These are phyloP conservation scores for Andrena flavipes DNA, from an alignment of 2,888 invertebrate genomes.

Conservation along the genomic window DNA sequence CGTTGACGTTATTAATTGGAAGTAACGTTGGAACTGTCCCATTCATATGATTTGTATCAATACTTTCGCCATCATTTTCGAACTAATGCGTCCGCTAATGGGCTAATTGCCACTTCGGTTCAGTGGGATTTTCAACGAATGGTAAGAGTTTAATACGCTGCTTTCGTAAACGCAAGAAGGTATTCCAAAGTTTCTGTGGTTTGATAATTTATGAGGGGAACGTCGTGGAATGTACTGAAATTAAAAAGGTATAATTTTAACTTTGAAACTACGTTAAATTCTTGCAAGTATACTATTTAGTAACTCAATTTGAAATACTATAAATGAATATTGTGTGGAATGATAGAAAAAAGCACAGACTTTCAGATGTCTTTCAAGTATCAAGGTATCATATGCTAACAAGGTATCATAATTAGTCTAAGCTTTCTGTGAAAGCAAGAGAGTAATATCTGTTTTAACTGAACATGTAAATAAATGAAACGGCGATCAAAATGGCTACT, in stretches of 20 bases:
- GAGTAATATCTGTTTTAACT: background rate
- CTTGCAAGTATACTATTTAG: no score
- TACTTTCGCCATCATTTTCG: background rate
- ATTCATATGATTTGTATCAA: constrained; percentile 5
- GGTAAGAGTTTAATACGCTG: background rate
- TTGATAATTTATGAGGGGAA: no score
- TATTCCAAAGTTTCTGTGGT: background rate
- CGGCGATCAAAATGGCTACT: background rate
- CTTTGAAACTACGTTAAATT: no score
- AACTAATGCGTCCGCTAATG: background rate
- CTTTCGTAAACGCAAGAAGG: background rate
- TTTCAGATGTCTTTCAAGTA: no score
- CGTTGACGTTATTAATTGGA: constrained; percentile 21
- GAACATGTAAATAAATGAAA: background rate
- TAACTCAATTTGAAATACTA: no score
- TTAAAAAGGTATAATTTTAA: no score
- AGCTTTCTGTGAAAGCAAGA: no score
- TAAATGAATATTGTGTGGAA: no score
- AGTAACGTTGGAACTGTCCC: background rate
- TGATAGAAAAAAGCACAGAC: no score
- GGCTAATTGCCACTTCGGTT: constrained; percentile 19
- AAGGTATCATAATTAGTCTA: no score
- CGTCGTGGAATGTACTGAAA: no score
- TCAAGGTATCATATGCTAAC: no score
- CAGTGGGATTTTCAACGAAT: background rate